Evolutionary conservation across 2,888 invertebrate species (phyloP).

Genomic region (Cerceris ruficornis): DNA sequence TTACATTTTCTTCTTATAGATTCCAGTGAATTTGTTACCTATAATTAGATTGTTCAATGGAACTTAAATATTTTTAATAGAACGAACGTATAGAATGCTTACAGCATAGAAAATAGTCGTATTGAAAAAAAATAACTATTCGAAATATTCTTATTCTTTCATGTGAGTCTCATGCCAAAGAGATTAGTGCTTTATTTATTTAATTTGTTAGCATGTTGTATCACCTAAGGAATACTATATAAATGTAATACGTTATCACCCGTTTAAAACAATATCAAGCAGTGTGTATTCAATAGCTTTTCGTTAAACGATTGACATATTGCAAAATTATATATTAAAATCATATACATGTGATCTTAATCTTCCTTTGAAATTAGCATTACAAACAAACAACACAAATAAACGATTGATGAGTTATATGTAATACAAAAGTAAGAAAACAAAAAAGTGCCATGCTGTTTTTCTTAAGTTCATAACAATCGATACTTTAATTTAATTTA

Average conservation of each 20-base stretch:
- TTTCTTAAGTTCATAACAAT: slow-evolving; percentile 54
- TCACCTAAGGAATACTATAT: slow-evolving; percentile 44
- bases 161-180: slow-evolving; percentile 73
- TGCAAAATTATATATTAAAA: slow-evolving; percentile 3
- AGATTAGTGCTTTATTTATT: slow-evolving; percentile 72
- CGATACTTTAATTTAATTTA: slow-evolving; percentile 56
- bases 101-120: slow-evolving; percentile 19
- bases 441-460: slow-evolving; percentile 65
- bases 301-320: slow-evolving; percentile 5
- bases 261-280: slow-evolving; percentile 14
- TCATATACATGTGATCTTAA: slow-evolving; percentile 16
- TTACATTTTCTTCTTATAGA: slow-evolving; percentile 25
- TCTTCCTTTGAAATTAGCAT: slow-evolving; percentile 10
- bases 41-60: too few relatives aligned
- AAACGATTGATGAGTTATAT: slow-evolving; percentile 1
- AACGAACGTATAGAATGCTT: too few relatives aligned
- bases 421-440: slow-evolving; percentile 13
- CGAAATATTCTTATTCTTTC: slow-evolving; percentile 28
- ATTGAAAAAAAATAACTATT: slow-evolving; percentile 17
- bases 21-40: too few relatives aligned
- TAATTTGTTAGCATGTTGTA: slow-evolving; percentile 54
- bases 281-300: slow-evolving; percentile 17
- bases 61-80: too few relatives aligned
- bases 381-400: too few relatives aligned
- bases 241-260: slow-evolving; percentile 36